Conservation (phyloP, 1,140 invertebrate species). For the Zaprionus vittiger region DNA sequence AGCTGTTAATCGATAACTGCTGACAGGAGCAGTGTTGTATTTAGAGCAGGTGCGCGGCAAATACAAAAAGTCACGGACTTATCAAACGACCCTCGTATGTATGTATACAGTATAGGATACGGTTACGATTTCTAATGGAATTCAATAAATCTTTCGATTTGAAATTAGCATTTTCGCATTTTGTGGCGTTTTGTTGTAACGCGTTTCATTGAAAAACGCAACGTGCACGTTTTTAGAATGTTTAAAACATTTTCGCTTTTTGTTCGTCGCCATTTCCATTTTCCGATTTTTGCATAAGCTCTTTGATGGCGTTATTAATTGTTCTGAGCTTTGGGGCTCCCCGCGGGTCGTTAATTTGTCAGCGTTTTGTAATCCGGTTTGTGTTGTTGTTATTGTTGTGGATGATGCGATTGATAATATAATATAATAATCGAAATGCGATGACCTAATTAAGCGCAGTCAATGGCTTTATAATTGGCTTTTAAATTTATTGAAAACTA, state of each 20-base stretch:
- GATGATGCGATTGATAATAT: slow-evolving; percentile 13
- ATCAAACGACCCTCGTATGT: too few species aligned
- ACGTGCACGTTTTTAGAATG: slow-evolving; percentile 36
- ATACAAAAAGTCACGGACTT: too few species aligned
- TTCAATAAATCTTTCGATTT: slow-evolving; percentile 42
- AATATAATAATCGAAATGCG: slow-evolving; percentile 7
- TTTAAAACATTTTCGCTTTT: slow-evolving; percentile 5
- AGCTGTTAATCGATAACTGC: too few species aligned
- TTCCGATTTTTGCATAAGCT: slow-evolving; percentile 8
- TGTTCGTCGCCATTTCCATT: neutral
- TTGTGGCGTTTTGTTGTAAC: slow-evolving; percentile 30
- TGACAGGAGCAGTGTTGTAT: too few species aligned
- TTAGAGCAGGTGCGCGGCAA: too few species aligned
- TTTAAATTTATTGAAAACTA: slow-evolving; percentile 4
- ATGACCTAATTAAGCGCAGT: slow-evolving; percentile 28
- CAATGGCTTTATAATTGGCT: slow-evolving; percentile 20
- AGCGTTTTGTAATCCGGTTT: slow-evolving; percentile 28
- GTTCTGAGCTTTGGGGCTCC: neutral
- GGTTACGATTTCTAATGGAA: slow-evolving; percentile 43
- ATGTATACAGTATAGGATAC: slow-evolving; percentile 9
- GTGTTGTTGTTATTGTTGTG: neutral
- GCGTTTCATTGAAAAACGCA: slow-evolving; percentile 44
- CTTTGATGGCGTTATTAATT: slow-evolving; percentile 37
- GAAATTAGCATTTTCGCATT: slow-evolving; percentile 24
- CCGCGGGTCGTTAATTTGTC: slow-evolving; percentile 17